phyloP scores from a whole-genome alignment of 2,888 invertebrate species.

The Dasysyrphus tricinctus region DNA sequence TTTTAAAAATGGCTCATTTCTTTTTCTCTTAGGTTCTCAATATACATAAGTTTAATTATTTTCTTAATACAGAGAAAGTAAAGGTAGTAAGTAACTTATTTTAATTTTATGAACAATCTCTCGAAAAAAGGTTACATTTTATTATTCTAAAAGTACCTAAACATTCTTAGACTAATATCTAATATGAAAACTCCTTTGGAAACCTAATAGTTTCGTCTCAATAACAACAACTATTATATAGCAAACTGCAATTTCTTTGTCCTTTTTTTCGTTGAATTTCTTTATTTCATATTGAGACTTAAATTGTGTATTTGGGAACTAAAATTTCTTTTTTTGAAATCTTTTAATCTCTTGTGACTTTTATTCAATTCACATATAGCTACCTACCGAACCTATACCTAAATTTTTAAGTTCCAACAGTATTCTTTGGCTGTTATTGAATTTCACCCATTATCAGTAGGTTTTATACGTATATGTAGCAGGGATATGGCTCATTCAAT shows the following conservation, averaged over 20 bases:
- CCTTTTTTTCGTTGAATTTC: not conserved
- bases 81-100: too few species aligned
- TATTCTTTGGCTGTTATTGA: conserved; percentile 65
- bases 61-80: too few species aligned
- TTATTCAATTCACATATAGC: conserved; percentile 69
- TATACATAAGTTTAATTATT: too few species aligned
- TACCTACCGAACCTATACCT: conserved; percentile 6
- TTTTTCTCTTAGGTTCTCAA: too few species aligned
- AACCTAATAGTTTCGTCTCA: too few species aligned
- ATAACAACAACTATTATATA: not conserved
- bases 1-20: too few species aligned
- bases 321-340: conserved; percentile 63
- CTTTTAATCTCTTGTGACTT: conserved; percentile 73
- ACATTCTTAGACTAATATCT: too few species aligned
- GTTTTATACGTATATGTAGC: not conserved
- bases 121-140: too few species aligned
- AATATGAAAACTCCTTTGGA: too few species aligned
- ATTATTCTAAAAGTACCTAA: too few species aligned
- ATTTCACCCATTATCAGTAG: conserved; percentile 72
- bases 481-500: conserved; percentile 72
- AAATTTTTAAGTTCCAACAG: conserved; percentile 36
- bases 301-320: conserved; percentile 62
- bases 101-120: too few species aligned
- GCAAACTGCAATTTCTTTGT: not conserved
- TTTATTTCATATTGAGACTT: conserved; percentile 56